These are phyloP conservation scores for Meteorus colon DNA, from an alignment of 2,888 invertebrate species.

Conservation along the genomic window DNA sequence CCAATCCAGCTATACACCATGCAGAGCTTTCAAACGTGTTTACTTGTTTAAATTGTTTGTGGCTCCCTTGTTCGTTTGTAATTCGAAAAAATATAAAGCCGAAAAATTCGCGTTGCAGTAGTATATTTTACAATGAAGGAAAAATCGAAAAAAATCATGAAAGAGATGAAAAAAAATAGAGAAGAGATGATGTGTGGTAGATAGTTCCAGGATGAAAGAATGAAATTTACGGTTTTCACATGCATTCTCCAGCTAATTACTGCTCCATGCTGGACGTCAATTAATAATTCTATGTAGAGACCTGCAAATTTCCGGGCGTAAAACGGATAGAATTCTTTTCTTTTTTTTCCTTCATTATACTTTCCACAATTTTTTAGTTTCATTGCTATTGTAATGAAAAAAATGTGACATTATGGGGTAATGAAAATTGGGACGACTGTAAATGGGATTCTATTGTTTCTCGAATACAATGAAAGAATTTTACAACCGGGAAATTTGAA, in stretches of 20 bases:
- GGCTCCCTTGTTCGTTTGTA: neutral
- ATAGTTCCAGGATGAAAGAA: neutral
- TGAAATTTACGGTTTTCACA: neutral
- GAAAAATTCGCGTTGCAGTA: constrained; percentile 7
- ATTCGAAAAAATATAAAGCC: neutral
- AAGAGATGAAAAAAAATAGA: neutral
- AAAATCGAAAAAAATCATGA: constrained; percentile 30
- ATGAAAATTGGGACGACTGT: constrained; percentile 15
- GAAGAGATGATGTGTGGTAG: neutral
- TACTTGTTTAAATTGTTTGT: neutral
- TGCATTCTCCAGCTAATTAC: neutral
- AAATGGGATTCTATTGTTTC: constrained; percentile 27
- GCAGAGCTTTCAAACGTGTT: neutral
- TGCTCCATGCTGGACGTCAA: neutral
- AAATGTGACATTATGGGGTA: neutral
- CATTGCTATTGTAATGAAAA: neutral
- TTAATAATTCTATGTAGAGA: constrained; percentile 8
- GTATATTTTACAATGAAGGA: constrained; percentile 41
- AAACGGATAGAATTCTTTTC: neutral
- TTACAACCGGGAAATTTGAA: neutral
- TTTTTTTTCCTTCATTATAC: neutral
- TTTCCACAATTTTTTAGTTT: neutral
- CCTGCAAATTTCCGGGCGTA: neutral
- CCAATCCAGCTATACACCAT: neutral
- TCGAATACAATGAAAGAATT: constrained; percentile 14